Base-by-base conservation (phyloP, 2,113 vertebrate genomes). In the Euleptes europaea region DNA sequence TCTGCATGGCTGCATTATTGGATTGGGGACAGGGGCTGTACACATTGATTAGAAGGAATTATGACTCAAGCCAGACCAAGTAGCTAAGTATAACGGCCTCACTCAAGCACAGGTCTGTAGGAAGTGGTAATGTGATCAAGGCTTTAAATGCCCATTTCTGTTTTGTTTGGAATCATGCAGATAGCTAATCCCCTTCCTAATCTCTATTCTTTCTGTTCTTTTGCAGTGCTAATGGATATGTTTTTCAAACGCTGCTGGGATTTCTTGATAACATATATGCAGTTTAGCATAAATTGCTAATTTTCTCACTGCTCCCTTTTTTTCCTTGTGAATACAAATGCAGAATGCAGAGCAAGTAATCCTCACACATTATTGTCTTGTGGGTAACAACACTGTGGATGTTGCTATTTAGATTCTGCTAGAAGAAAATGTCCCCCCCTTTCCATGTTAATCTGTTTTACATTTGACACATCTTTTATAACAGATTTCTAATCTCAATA, bases 221-320 rank as follows among this genome's bases (percentile, higher is more conserved):
- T 69, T 89, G 84, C 66, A 85, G 12, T 57, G 83, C 76, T 51
- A 84, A 28, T 0, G 1, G 11, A 35, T 83, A 83, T 72, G 9
- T 38, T 92, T 92, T 89, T 83, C 83, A 85, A 90, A 85, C 33
- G 80, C 70, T n/a, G 51, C 33, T 77, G n/a, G 21, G 86, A 14
- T 87, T 88, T 89, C 87, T 83, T 79, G 69, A 84, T 40, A 67
- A 70, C 21, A 88, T 86, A 88, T 77, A 33, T 44, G 21, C 60
- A 3, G 15, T 77, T 93, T 79, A 89, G 31, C 74, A 91, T 82
- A 88, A 88, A 86, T 92, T 78, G 1, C 65, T 83, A 6, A 17
- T 75, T 91, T 93, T 91, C 71, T 86, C 82, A 69, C 33, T 82
- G 35, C 0, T 0, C 78, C 86, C 87, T 87, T 91, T 91, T n/a